These are phyloP conservation scores for Abrostola triplasia DNA, from an alignment of 2,888 invertebrate species.

Conservation along the genomic window DNA sequence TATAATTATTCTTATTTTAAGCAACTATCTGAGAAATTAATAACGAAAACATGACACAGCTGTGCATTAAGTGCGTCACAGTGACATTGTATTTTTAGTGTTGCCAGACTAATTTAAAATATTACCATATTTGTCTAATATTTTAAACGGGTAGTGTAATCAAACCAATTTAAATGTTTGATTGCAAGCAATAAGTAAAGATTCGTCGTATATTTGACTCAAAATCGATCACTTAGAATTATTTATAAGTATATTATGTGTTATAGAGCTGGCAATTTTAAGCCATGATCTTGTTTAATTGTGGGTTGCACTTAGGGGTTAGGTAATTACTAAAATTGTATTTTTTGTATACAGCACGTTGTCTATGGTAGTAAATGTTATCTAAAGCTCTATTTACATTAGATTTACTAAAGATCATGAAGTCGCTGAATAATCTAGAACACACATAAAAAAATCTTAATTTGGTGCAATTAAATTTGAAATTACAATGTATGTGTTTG, in stretches of 20 bases:
- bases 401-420: neutral
- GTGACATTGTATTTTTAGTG: conserved; percentile 38
- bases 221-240: too few species aligned
- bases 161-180: too few species aligned
- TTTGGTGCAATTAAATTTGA: neutral
- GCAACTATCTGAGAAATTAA: conserved; percentile 24
- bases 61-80: conserved; percentile 42
- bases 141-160: neutral
- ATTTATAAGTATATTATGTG: too few species aligned
- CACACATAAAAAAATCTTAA: neutral
- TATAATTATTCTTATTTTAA: conserved; percentile 22
- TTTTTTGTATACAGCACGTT: conserved; percentile 7
- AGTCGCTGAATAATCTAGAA: neutral
- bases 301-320: too few species aligned
- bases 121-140: conserved; percentile 9
- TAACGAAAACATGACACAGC: conserved; percentile 60
- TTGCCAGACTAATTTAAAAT: conserved; percentile 8
- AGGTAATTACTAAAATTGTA: conserved; percentile 34
- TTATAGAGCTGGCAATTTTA: too few species aligned
- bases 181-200: too few species aligned
- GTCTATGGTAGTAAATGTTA: conserved; percentile 36
- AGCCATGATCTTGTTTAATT: too few species aligned
- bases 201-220: too few species aligned
- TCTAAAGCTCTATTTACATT: conserved; percentile 26
- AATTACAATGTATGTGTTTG: too few species aligned